Base-by-base conservation (phyloP, 2,797 vertebrate genomes). In the Halcyon badia region DNA sequence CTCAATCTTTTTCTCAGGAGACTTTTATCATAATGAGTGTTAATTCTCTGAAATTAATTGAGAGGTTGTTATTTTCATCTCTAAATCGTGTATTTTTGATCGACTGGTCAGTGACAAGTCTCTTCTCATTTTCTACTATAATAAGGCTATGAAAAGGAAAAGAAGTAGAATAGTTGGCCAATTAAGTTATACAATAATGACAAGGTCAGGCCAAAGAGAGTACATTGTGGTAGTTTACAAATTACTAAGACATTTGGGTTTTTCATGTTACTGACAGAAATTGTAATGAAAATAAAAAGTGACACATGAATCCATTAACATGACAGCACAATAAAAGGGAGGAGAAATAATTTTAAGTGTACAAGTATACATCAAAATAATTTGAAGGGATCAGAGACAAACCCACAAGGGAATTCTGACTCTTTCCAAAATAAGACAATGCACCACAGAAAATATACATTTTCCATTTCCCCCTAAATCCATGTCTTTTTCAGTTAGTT, bases 21-120 rank as follows among this genome's bases (percentile, higher is more conserved):
- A 89, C 77, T 96, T 97, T 76, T 89, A 81, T 90, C 84, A 85
- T 96, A 96, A 97, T 95, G 89, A 87, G 76, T 94, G 82, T 93
- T 96, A 96, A 95, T 96, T 97, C 83, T 95, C 76, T 86, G 70
- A 97, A 93, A 91, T 89, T 94, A 96, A 96, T 94, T 96, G 94
- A 91, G 80, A 93, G 58, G 71, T 84, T 85, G 91, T 93, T 96
- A 92, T 96, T 96, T 97, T 87, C 62, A 56, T 93, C 68, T 95
- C 37, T 89, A 84, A 94, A 89, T 71, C 46, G 41, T 54, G 26
- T 31, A 44, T 72, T 96, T 95, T 96, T 96, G 96, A 97, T 94
- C 96, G 96, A 96, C 92, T 94, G 73, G 92, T 94, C 91, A 94
- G 54, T 93, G 90, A 94, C 85, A 94, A 88, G 75, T 82, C 35